Evolutionary conservation across 2,113 vertebrate species (phyloP), one percentile per base, ranked within the genome.

Genomic region (Motacilla tschutschensis): DNA sequence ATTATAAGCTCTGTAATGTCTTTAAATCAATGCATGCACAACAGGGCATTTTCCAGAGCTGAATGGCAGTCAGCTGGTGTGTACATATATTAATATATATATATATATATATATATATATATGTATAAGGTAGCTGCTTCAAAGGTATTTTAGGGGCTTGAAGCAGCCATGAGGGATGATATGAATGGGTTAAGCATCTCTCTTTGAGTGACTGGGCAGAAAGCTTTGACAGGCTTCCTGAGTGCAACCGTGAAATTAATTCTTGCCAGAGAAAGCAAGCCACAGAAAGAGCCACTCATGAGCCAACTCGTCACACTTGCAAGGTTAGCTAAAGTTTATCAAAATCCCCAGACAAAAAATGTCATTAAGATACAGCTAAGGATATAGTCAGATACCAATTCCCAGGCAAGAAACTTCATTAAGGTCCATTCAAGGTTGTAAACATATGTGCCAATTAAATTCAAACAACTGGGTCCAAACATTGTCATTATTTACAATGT

Each of bases 241-340:
- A 89, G 46, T 57, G 46, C 54, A 83, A 47, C 66, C 73, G 78
- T 57, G 54, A 92, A 85, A 83, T 84, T 86, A 95, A 88, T 89
- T 81, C 62, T 89, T 92, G 35, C 22, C 26, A 64, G 36, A 38
- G 44, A 88, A 93, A 90, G 87, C 59, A 90, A 91, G 35, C 6
- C 17, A 36, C 29, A 84, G 55, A 40, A 44, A 64, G 60, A 93
- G 33, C n/a, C 38, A 40, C 60, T 93, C 69, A 6, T 33, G 46
- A 48, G 44, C 38, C 76, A 77, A 1, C 64, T 54, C 59, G 11
- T 79, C 63, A 73, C 36, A 77, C 40, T 74, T 91, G 53, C 93
- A 92, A 94, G 67, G 84, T 92, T 79, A 90, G 88, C 69, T 91
- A 72, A 91, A 91, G 48, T 83, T 95, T 87, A 84, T 78, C 94